phyloP scores from a whole-genome alignment of 2,797 vertebrate species.

The Selene dorsalis region DNA sequence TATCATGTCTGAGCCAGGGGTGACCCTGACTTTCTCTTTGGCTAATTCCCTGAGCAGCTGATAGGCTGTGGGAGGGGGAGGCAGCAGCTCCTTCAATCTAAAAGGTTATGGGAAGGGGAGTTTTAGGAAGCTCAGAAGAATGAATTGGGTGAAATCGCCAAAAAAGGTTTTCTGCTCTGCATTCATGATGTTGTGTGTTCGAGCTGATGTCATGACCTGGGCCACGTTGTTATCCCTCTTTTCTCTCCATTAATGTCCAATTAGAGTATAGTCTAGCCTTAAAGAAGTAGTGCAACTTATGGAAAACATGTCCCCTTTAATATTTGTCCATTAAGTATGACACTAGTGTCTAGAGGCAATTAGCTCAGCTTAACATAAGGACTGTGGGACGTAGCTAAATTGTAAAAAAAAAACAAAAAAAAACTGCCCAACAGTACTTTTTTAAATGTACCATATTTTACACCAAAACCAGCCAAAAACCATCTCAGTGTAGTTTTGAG shows the following conservation, averaged over 20 bases:
- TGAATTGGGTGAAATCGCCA: conserved; percentile 42
- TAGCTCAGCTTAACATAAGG: too few relatives aligned
- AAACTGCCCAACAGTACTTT: too few relatives aligned
- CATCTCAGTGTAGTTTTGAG: too few relatives aligned
- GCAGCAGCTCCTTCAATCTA: conserved; percentile 54
- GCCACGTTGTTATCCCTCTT: conserved; percentile 1
- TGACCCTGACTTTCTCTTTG: conserved; percentile 77
- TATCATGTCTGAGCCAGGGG: conserved; percentile 65
- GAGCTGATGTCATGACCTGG: conserved; percentile 24
- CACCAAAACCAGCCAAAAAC: too few relatives aligned
- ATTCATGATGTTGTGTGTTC: conserved; percentile 42
- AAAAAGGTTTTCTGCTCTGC: conserved; percentile 52
- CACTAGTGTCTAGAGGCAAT: too few relatives aligned
- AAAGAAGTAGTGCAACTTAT: background rate
- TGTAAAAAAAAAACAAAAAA: too few relatives aligned
- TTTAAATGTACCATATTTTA: too few relatives aligned
- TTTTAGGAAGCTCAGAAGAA: conserved; percentile 53
- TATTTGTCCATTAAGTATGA: background rate
- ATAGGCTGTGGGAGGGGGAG: conserved; percentile 73
- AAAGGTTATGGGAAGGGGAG: conserved; percentile 78
- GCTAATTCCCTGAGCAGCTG: conserved; percentile 72
- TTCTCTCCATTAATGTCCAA: conserved; percentile 8
- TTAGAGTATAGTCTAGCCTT: background rate
- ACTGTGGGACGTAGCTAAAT: too few relatives aligned
- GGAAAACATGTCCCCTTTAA: background rate